Evolutionary conservation across 37 sponge, comb jelly and placozoan genomes (phyloP).

Genomic region (Eunapius fragilis): DNA sequence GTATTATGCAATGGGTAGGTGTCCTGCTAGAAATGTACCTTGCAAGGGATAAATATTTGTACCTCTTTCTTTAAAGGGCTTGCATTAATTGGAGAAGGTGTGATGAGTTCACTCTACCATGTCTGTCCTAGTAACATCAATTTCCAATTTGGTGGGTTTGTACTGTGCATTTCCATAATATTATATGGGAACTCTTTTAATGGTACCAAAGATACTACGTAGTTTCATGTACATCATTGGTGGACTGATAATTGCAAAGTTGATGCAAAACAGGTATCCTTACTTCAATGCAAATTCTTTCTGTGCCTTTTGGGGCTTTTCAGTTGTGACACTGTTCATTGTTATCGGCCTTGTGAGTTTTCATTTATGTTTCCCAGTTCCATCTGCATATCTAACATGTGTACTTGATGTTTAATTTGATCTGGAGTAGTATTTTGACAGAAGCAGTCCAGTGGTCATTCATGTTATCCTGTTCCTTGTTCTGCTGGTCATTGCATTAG

Average conservation of each 20-base stretch:
- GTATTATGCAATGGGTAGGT: conserved; percentile 43
- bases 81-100: not conserved
- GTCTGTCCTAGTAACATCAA: not conserved
- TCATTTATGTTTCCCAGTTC: not conserved
- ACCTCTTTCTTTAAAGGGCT: not conserved
- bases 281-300: conserved; percentile 4
- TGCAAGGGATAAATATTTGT: no score
- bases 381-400: no score
- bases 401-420: not conserved
- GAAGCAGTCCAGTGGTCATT: not conserved
- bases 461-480: not conserved
- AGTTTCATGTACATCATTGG: not conserved
- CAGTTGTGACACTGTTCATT: conserved; percentile 11
- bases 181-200: no score
- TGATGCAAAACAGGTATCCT: not conserved
- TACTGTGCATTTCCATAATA: not conserved
- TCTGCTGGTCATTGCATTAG: not conserved
- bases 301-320: conserved; percentile 9
- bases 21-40: no score
- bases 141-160: not conserved
- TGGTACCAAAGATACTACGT: not conserved
- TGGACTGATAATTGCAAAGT: not conserved
- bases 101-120: not conserved
- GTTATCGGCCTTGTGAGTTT: conserved; percentile 50
- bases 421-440: not conserved